Conservation (phyloP, 1,140 invertebrate species). For the Forficula auricularia region DNA sequence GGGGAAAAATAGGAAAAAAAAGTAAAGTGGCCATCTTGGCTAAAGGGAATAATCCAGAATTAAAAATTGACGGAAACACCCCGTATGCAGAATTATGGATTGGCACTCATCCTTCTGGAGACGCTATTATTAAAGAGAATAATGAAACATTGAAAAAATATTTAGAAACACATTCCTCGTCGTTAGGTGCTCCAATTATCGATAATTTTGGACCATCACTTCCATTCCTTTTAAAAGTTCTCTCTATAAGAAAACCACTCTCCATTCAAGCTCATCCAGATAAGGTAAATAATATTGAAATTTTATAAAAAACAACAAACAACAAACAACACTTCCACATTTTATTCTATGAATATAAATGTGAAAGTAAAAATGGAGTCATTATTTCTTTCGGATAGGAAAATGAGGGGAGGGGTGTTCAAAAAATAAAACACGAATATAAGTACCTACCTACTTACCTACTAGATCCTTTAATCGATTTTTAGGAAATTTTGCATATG, state of each 20-base stretch:
- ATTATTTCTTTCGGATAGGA: too few species aligned
- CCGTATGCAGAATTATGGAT: slow-evolving; percentile 89
- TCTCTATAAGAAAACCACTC: slow-evolving; percentile 80
- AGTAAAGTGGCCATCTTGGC: slow-evolving; percentile 68
- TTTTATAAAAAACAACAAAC: too few species aligned
- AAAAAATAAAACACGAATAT: too few species aligned
- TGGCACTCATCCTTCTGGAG: slow-evolving; percentile 88
- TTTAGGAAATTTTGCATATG: too few species aligned
- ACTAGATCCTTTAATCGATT: too few species aligned
- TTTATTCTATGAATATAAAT: too few species aligned
- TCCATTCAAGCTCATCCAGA: slow-evolving; percentile 98
- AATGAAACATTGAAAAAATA: slow-evolving; percentile 43
- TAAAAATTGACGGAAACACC: slow-evolving; percentile 36
- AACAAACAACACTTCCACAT: too few species aligned
- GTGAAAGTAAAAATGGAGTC: too few species aligned
- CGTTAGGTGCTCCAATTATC: slow-evolving; percentile 44
- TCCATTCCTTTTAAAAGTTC: slow-evolving; percentile 89
- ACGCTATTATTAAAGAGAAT: slow-evolving; percentile 48
- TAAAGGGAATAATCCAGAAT: slow-evolving; percentile 35
- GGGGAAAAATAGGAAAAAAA: slow-evolving; percentile 72
- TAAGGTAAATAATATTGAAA: slow-evolving; percentile 62
- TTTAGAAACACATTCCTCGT: slow-evolving; percentile 44
- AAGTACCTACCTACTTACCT: too few species aligned
- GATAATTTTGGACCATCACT: slow-evolving; percentile 52
- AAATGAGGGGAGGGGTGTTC: too few species aligned